Base-by-base conservation (phyloP, 2,797 vertebrate species). In the Clarias laeviceps region DNA sequence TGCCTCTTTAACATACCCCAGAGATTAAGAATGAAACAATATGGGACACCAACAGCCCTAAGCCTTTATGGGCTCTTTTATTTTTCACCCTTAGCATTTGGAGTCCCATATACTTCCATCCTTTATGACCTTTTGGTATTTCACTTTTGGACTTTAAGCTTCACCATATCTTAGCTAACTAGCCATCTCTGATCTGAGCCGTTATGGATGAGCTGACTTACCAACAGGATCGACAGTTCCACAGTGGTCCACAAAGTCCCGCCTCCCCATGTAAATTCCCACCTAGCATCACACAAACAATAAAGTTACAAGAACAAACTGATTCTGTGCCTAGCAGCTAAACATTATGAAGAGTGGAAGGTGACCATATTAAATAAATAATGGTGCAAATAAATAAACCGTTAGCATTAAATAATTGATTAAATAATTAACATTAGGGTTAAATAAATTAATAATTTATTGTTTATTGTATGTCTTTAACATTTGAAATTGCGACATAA, bases 211-310 rank as follows among this genome's bases (percentile, higher is more conserved):
- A 54, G 9, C 78, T 27, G 65, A 93, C 97, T 96, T 90, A 99
- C 98, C 97, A 0, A 99, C 96, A 82, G 97, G 96, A 83, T 99
- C 97, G 82, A 98, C 95, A 12, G 83, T 89, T 68, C 94, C 96
- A 24, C 93, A 81, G 9, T 96, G 95, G 87, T 99, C 97, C 88
- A 98, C 86, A 57, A 97, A 99, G 91, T 99, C 97, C 70, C 97
- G 95, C 84, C 96, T 97, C 14, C 94, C 95, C 92, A 99, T 92
- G 90, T 99, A 98, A 87, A 99, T 94, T 0, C 95, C 93, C 88
- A 99, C 93, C 98, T 99, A 88, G n/a, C 74, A 72, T 74, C 84
- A 90, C 34, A 90, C 57, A 89, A 66, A 73, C 34, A 70, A 20
- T 17, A 76, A 20, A 18, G 18, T 72, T 15, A 74, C 2, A 61